A percentile compares a stretch with the other conserved stretches of the same genome.
Evolutionary conservation across 2,888 invertebrate species (phyloP).

Genomic region (Chloroclysta siterata): DNA sequence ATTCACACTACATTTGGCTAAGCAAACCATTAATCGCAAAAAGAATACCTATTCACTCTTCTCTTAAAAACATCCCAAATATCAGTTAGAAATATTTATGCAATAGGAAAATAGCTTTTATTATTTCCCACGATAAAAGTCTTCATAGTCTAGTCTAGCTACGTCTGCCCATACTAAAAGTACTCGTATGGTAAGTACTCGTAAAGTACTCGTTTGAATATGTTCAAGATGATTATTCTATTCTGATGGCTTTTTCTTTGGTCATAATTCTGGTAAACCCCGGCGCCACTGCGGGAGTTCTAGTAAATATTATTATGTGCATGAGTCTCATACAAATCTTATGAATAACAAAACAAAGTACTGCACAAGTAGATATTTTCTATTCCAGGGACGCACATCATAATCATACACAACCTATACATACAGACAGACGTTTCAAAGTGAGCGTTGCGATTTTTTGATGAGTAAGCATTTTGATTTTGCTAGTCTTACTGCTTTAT

Average conservation of each 20-base stretch:
- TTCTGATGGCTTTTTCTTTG: conserved; percentile 9
- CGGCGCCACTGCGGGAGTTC: conserved; percentile 9
- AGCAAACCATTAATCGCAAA: no score
- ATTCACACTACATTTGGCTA: no score
- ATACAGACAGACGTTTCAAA: no score
- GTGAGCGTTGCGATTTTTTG: no score
- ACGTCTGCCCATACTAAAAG: not conserved
- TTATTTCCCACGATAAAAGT: not conserved
- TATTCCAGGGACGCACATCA: conserved; percentile 6
- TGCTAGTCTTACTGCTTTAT: no score
- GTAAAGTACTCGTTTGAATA: not conserved
- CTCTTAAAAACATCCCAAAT: no score
- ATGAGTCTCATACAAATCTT: conserved; percentile 8
- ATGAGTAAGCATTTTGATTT: no score
- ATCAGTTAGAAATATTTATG: not conserved
- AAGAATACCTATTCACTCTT: no score
- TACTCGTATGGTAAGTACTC: no score
- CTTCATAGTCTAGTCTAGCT: not conserved
- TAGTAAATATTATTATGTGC: conserved; percentile 18
- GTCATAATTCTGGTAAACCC: conserved; percentile 7
- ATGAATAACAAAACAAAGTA: conserved; percentile 17
- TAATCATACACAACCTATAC: conserved; percentile 1
- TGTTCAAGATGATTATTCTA: not conserved
- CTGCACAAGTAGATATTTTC: not conserved
- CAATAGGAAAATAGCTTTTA: not conserved